A percentile compares a stretch with the other conserved stretches of the same genome.
Evolutionary conservation across 2,888 invertebrate genomes (phyloP).

Genomic region (Noctua pronuba): DNA sequence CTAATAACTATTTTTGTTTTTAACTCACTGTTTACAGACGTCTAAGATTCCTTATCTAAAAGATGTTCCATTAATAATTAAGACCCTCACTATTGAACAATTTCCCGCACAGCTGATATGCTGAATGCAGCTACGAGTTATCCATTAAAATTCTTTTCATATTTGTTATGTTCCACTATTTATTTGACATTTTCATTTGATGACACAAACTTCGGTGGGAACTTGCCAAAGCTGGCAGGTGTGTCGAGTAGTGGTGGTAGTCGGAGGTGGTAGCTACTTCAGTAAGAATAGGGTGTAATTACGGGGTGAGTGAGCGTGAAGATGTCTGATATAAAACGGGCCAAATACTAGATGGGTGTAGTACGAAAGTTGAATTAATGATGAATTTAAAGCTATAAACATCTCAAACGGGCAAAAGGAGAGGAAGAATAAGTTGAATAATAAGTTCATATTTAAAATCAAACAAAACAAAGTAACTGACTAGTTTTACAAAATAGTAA

Average conservation of each 20-base stretch:
- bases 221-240: constrained; percentile 44
- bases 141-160: not conserved
- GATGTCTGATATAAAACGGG: not conserved
- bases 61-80: not conserved
- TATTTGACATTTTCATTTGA: constrained; percentile 30
- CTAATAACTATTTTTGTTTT: not conserved
- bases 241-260: constrained; percentile 18
- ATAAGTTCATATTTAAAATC: not conserved
- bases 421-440: not conserved
- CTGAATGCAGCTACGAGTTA: not conserved
- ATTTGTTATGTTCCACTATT: constrained; percentile 13
- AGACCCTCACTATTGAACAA: not conserved
- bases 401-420: not conserved
- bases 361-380: not conserved
- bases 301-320: not conserved
- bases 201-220: constrained; percentile 35
- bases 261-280: constrained; percentile 13
- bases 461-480: not conserved
- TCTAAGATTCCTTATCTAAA: not conserved
- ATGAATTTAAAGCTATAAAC: not conserved
- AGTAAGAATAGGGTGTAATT: constrained; percentile 37
- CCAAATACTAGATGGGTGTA: not conserved
- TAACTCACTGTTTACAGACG: not conserved
- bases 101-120: not conserved
- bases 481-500: not conserved